Evolutionary conservation across 2,113 vertebrate species (phyloP).

Genomic region (Emydocephalus ijimae): DNA sequence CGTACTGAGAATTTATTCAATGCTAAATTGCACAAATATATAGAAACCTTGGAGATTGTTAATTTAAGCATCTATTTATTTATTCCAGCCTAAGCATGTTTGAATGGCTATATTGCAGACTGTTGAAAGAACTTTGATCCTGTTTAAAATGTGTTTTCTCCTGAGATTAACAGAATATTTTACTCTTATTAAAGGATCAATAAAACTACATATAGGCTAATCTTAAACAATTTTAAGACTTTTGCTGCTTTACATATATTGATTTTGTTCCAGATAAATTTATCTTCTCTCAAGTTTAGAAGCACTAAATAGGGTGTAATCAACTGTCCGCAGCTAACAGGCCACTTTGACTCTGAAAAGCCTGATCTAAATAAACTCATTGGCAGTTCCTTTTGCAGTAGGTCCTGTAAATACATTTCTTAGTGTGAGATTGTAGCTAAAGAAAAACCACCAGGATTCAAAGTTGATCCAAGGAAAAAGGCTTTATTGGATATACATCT

Average conservation of each 20-base stretch:
- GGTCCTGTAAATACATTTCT: not conserved
- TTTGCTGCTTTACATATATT: slow-evolving; percentile 6
- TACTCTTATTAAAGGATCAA: slow-evolving; percentile 19
- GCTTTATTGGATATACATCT: too few species aligned
- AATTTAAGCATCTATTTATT: not conserved
- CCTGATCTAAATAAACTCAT: not conserved
- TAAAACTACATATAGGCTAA: not conserved
- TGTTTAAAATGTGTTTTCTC: slow-evolving; percentile 1
- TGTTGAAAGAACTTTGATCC: not conserved
- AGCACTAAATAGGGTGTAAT: not conserved
- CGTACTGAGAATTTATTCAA: slow-evolving; percentile 18
- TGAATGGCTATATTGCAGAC: not conserved
- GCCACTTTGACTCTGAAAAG: not conserved
- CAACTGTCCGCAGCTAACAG: not conserved
- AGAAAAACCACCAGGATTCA: too few species aligned
- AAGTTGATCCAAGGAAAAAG: too few species aligned
- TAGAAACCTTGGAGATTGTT: slow-evolving; percentile 14
- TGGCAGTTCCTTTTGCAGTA: not conserved
- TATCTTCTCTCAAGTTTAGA: not conserved
- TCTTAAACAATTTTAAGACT: not conserved
- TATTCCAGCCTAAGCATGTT: accelerated
- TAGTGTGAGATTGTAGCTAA: too few species aligned
- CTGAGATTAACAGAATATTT: slow-evolving; percentile 28
- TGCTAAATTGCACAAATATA: not conserved
- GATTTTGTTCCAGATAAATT: not conserved